Base-by-base conservation (phyloP, 2,888 invertebrate genomes). In the Cheilosia impressa region DNA sequence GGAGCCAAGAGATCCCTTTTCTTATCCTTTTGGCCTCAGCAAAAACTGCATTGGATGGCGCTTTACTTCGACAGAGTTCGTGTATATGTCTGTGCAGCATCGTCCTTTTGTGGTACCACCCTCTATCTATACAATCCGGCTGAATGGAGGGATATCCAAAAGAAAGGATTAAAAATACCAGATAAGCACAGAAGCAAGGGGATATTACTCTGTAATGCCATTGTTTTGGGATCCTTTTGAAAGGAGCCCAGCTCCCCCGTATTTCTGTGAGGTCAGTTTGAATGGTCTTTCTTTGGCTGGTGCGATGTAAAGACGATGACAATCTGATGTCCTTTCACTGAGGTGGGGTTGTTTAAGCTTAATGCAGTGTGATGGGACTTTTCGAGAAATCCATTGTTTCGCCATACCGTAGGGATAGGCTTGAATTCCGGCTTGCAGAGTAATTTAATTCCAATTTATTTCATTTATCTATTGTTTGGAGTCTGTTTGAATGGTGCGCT, bases 201-300 rank as follows among this genome's bases (percentile, higher is more conserved):
- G 80, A 72, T 80, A 53, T 75, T 76, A 65, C 66, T 58, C 71
- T 53, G 63, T 80, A 76, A 72, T 69, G 71, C 75, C 60, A 76
- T 85, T 85, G 84, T 85, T 85, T 80, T 81, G 31, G n/a, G 76
- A 76, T 72, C 71, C 60, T 76, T 76, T 65, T 72, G 68, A 71
- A 81, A 76, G 63, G 69, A 63, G 27, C 63, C 63, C 63, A 77
- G 27, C 63, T 55, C 41, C 6, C 22, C 43, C 17, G 31, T 15
- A 31, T 50, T 52, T 77, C 19, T 53, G 45, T 73, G 38, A 66
- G 79, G 79, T 84, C 83, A 79, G 45, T 79, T 72, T 62, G 55
- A 60, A 78, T 82, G 53, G 71, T 58, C 55, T 47, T 68, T 75
- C 60, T 50, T 62, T 47, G 65, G 38, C 13, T 62, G 31, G 41